Conservation (phyloP, 2,113 vertebrate species). For the Cynocephalus volans region DNA sequence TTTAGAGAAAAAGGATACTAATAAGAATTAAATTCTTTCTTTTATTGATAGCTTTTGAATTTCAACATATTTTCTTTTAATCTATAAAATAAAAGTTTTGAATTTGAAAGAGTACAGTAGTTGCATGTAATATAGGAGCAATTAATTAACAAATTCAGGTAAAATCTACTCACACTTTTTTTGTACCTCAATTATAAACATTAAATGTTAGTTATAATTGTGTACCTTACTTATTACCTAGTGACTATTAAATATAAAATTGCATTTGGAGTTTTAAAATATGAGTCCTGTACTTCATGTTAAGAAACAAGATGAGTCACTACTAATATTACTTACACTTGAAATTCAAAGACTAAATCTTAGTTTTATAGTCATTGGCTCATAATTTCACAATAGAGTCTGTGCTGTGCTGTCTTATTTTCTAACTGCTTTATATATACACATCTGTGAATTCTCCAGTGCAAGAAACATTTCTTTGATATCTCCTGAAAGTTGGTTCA, state of each 20-base stretch:
- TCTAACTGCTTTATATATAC: background rate
- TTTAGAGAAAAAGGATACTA: background rate
- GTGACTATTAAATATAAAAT: conserved; percentile 40
- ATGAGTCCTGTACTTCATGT: background rate
- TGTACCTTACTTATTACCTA: background rate
- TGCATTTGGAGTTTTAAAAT: background rate
- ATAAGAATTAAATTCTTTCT: background rate
- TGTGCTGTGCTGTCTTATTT: background rate
- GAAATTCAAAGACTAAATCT: background rate
- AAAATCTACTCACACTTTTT: background rate
- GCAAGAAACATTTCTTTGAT: background rate
- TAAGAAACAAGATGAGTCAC: background rate
- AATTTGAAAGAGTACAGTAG: background rate
- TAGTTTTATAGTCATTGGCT: background rate
- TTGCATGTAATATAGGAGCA: background rate
- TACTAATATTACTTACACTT: background rate
- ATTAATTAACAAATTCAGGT: background rate
- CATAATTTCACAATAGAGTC: background rate
- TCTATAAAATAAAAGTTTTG: background rate
- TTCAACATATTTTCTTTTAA: conserved; percentile 31
- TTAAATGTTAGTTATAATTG: conserved; percentile 5
- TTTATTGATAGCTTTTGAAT: background rate
- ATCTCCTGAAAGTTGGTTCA: background rate
- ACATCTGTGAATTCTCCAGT: background rate
- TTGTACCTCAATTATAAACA: background rate